Conservation (phyloP, 1,140 invertebrate species). For the Cherax quadricarinatus region DNA sequence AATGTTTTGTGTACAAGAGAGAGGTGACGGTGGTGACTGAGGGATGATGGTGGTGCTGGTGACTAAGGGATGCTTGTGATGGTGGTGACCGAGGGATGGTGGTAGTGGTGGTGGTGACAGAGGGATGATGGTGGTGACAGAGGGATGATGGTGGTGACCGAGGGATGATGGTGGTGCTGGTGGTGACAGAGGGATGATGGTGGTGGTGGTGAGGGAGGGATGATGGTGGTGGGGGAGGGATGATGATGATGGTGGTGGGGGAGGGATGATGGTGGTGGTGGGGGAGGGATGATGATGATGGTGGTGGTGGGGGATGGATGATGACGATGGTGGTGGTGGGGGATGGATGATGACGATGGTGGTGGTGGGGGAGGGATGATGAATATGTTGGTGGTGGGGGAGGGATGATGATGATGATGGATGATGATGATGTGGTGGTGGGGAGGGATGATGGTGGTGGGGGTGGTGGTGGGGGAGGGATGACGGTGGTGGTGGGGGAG, state of each 20-base stretch:
- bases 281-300: background rate
- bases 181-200: no score
- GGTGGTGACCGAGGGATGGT: no score
- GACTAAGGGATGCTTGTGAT: no score
- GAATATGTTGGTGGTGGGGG: background rate
- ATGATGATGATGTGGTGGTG: background rate
- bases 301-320: background rate
- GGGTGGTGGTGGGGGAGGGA: background rate
- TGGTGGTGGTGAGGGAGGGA: no score
- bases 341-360: background rate
- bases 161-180: no score
- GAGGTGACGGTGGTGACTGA: background rate
- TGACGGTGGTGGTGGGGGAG: background rate
- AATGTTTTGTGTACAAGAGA: constrained; percentile 33
- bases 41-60: no score
- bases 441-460: no score
- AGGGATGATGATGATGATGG: background rate
- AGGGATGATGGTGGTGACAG: no score
- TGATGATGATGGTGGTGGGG: no score
- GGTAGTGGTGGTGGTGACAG: no score
- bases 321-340: no score
- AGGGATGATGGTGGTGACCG: background rate
- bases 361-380: background rate
- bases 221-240: no score
- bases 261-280: background rate